Evolutionary conservation across 2,888 invertebrate genomes (phyloP), one percentile per base, ranked within the genome.

Genomic region (Spialia ferax): DNA sequence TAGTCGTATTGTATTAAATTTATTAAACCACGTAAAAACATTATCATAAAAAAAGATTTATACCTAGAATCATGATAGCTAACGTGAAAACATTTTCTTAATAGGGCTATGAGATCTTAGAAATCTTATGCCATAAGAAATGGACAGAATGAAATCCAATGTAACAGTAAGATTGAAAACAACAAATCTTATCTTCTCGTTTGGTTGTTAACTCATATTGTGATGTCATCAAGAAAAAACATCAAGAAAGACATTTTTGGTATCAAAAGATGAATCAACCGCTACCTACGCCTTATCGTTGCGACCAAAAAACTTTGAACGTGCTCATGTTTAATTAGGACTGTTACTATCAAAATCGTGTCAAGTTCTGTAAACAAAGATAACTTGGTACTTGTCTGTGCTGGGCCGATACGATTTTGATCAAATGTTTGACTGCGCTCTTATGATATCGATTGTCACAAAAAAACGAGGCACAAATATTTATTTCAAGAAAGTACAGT

Each of bases 351-450:
- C 86, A 83, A 86, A 89, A 89, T 84, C 78, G 82, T 88, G 89
- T 89, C 90, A 90, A 91, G 89, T 86, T 89, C 87, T 84, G 76
- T 85, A 89, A 87, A 88, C 85, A 91, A 80, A 86, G 90, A 89
- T 87, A 80, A 77, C 74, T 73, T 10, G 29, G 50, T 22, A 50
- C 56, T 62, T 18, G 61, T 48, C 32, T 48, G 38, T 35, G 23
- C 26, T 54, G 61, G 13, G 13, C 32, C 20, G 67, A 61, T 67
- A 61, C 55, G 15, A 45, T 61, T 60, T 52, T 60, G 52, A 38
- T 38, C 32, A 38, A 63, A 63, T 63, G 63, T 63, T 63, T 54
- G 54, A 63, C 23, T 63, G 15, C 18, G 15, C 38, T 50, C 32
- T 50, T 50, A 20, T n/a, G 35, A 48, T 62, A 45, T 62, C n/a